Conservation (phyloP, 2,888 invertebrate species). For the Nymphalis polychloros region DNA sequence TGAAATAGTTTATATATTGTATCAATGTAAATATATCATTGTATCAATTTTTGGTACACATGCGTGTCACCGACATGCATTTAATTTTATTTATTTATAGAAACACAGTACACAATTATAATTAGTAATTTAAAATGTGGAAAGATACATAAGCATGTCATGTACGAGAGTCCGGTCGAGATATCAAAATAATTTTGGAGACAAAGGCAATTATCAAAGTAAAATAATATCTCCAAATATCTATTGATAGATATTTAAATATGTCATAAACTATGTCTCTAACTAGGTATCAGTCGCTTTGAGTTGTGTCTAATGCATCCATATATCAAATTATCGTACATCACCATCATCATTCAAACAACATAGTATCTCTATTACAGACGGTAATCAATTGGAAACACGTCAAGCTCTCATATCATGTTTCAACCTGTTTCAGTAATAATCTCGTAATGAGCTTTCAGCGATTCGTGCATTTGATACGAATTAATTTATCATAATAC, state of each 20-base stretch:
- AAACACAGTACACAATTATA: too few species aligned
- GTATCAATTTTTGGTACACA: too few species aligned
- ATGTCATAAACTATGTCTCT: too few species aligned
- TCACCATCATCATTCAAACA: constrained; percentile 9
- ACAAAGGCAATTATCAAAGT: too few species aligned
- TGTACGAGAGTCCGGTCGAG: too few species aligned
- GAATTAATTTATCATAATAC: constrained; percentile 8
- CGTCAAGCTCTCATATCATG: not conserved
- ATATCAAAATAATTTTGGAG: too few species aligned
- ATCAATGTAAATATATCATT: too few species aligned
- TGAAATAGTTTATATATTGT: too few species aligned
- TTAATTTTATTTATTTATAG: too few species aligned
- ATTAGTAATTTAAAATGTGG: too few species aligned
- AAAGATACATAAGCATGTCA: too few species aligned
- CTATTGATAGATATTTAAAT: not conserved
- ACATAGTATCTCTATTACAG: constrained; percentile 11
- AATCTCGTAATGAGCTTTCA: not conserved
- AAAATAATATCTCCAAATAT: not conserved
- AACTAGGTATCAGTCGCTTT: not conserved
- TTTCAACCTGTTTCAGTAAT: constrained; percentile 6
- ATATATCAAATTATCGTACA: constrained; percentile 1
- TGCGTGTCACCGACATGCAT: too few species aligned
- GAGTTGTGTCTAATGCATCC: constrained; percentile 3
- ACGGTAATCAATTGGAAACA: constrained; percentile 13
- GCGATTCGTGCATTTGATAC: not conserved